A percentile compares a stretch with the other conserved stretches of the same genome.
phyloP scores from a whole-genome alignment of 2,113 vertebrate genomes.

The Epinephelus fuscoguttatus region DNA sequence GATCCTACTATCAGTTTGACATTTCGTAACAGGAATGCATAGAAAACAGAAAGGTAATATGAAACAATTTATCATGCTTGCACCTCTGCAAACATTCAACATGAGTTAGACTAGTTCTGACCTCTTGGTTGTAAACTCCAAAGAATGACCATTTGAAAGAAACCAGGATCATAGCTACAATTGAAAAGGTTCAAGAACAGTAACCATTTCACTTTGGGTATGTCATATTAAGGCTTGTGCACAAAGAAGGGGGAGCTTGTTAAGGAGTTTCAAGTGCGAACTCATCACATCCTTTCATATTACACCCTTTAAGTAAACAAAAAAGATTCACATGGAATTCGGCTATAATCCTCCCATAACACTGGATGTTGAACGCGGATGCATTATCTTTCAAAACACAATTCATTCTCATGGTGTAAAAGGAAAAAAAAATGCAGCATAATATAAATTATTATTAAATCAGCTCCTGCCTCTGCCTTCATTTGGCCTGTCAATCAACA shows the following conservation, averaged over 20 bases:
- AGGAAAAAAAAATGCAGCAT: constrained; percentile 21
- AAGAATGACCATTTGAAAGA: background rate
- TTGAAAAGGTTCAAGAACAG: background rate
- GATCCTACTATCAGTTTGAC: background rate
- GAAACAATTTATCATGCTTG: background rate
- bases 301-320: background rate
- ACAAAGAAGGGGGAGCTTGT: background rate
- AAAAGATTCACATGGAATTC: background rate
- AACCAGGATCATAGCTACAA: background rate
- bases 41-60: background rate
- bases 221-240: background rate
- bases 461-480: constrained; percentile 60
- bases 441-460: constrained; percentile 61
- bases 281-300: background rate
- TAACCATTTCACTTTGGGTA: background rate
- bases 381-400: constrained; percentile 17
- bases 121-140: background rate
- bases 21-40: background rate
- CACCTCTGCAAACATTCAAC: background rate
- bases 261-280: constrained; percentile 4
- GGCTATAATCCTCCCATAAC: background rate
- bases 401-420: constrained; percentile 18
- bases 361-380: constrained; percentile 15
- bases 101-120: too few relatives aligned
- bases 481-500: constrained; percentile 74